phyloP scores from a whole-genome alignment of 1,140 invertebrate species.

The Orius laevigatus region DNA sequence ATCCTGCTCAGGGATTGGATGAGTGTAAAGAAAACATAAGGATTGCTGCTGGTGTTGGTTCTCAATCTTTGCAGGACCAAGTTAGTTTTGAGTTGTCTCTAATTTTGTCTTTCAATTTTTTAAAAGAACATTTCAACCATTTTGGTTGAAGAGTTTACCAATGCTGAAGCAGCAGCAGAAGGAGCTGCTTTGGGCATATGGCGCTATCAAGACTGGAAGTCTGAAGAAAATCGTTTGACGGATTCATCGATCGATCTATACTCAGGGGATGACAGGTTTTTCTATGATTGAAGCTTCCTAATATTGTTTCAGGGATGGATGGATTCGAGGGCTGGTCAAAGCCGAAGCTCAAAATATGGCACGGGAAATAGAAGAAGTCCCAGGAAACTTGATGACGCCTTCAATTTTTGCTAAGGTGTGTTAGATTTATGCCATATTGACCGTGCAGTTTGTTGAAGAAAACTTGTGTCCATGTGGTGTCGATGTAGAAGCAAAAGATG shows the following conservation, averaged over 20 bases:
- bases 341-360: constrained; percentile 75
- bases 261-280: constrained; percentile 34
- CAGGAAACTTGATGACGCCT: constrained; percentile 75
- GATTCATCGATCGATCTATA: constrained; percentile 19
- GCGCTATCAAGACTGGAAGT: constrained; percentile 50
- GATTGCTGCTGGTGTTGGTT: constrained; percentile 30
- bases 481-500: constrained; percentile 26
- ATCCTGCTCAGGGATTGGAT: constrained; percentile 30
- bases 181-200: constrained; percentile 44
- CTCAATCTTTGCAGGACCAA: constrained; percentile 29
- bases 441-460: constrained; percentile 29
- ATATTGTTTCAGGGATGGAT: constrained; percentile 25
- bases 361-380: constrained; percentile 57
- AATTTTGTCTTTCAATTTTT: too few species aligned
- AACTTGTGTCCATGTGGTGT: constrained; percentile 17
- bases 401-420: constrained; percentile 22
- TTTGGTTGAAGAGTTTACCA: constrained; percentile 46
- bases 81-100: too few species aligned
- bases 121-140: constrained; percentile 31
- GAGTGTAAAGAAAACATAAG: constrained; percentile 31
- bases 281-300: too few species aligned
- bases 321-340: constrained; percentile 51
- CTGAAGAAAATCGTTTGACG: constrained; percentile 30
- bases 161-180: constrained; percentile 59
- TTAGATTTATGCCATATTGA: too few species aligned